Base-by-base conservation (phyloP, 2,888 invertebrate species). In the Sicus ferrugineus region DNA sequence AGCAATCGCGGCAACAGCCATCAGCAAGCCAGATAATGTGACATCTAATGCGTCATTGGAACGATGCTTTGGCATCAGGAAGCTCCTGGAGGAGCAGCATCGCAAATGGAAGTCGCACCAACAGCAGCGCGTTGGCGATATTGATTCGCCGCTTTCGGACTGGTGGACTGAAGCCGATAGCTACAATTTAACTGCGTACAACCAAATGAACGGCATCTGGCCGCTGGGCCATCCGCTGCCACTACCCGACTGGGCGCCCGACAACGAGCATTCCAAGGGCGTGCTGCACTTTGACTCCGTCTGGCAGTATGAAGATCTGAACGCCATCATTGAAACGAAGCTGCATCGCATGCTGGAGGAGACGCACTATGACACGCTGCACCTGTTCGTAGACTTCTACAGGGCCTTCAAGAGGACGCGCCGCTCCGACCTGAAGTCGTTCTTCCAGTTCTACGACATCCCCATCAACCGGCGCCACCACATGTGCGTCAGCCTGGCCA, bases 291-390 rank as follows among this genome's bases (percentile, higher is more conserved):
- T 85, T 67, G 84, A 84, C 64, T 83, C 84, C 19, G 83, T 86
- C 65, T 85, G 85, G 84, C 89, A 90, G 76, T 95, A 94, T 86
- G 94, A 94, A 88, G 90, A 91, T 81, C 88, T 95, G 79, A 92
- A 91, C 78, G 90, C 91, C 69, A 88, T 89, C 77, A 91, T 95
- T 83, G 95, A 95, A 87, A 89, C 91, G 78, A 88, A 90, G 78
- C 89, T 95, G 77, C 93, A 94, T 82, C 90, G 89, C 69, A 89
- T 95, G 81, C 88, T 96, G 81, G 91, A 92, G 81, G 90, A 92
- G 78, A 93, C 95, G 83, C 92, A 94, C 86, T 96, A 96, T 85
- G 94, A 96, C 87, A 95, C 95, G 66, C 90, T 95, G 75, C 92
- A 92, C 85, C 94, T 95, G 86, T 93, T 95, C 86, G 86, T 94